A percentile compares a stretch with the other conserved stretches of the same genome.
These are phyloP conservation scores for Diprion similis DNA, from an alignment of 1,140 invertebrate genomes.

Conservation along the genomic window DNA sequence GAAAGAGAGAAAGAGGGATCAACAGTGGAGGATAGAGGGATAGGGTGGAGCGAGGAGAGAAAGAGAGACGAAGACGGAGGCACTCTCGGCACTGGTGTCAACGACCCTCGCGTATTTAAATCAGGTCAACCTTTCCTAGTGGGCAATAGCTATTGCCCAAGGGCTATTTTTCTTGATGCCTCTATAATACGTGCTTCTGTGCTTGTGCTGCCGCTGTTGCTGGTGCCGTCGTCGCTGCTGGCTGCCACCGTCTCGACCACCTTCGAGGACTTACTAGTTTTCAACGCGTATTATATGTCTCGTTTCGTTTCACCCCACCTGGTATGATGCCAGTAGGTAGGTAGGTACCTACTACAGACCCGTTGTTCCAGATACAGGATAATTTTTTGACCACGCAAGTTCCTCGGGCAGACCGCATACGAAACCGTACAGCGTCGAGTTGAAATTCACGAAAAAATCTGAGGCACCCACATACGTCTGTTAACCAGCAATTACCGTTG, in stretches of 20 bases:
- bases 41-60: neutral
- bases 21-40: conserved; percentile 15
- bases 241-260: neutral
- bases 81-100: neutral
- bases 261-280: neutral
- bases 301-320: neutral
- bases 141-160: neutral
- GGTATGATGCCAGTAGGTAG: too few relatives aligned
- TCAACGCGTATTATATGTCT: neutral
- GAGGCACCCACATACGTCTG: too few relatives aligned
- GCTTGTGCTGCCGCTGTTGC: neutral
- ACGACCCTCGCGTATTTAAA: neutral
- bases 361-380: too few relatives aligned
- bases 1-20: conserved; percentile 22
- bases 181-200: conserved; percentile 1
- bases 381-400: too few relatives aligned
- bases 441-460: too few relatives aligned
- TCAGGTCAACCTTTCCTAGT: conserved; percentile 7
- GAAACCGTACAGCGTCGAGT: too few relatives aligned
- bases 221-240: too few relatives aligned
- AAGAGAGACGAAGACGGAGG: neutral
- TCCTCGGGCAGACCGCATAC: too few relatives aligned
- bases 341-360: too few relatives aligned
- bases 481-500: too few relatives aligned
- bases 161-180: conserved; percentile 7